Evolutionary conservation across 2,113 vertebrate species (phyloP), one percentile per base, ranked within the genome.

Genomic region (Thomomys bottae): DNA sequence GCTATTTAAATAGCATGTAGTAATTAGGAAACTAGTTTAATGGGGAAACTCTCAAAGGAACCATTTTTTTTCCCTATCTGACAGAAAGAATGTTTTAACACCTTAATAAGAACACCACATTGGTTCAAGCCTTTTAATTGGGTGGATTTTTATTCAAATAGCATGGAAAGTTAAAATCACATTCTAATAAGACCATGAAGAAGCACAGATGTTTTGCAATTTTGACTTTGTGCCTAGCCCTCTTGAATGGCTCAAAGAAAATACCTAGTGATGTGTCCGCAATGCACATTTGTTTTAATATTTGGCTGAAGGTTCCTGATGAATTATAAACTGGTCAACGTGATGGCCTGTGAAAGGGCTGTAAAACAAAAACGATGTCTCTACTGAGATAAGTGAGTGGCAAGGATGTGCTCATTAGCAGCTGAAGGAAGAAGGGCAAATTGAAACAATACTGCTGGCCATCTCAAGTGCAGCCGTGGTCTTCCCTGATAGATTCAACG

Each of bases 101-200:
- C 84, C 93, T 97, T 97, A 94, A 87, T 90, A 89, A 84, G 76
- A 92, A 92, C 28, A 82, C 87, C 49, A 28, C 67, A 72, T 90
- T 94, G 85, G 73, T 88, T 95, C 82, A 40, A 45, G 84, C 87
- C 91, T 92, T 95, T 96, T 96, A 96, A 83, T 96, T 96, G 92
- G 89, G 66, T 59, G 96, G 68, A 94, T 96, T 97, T 94, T 95
- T 88, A 93, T 49, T 83, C 87, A 95, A 93, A 96, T 91, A 92
- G 78, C 87, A 64, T 84, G 90, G 92, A 92, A 89, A 97, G 1
- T 95, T 96, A 91, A 92, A 96, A 92, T 95, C 93, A 95, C 49
- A 84, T 92, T 88, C 66, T 83, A 90, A 77, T 76, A 90, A 64
- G 38, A 94, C 77, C 71, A 77, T 61, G 24, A 92, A 90, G 73